phyloP scores from a whole-genome alignment of 2,888 invertebrate species.

The Drosophila suboccidentalis region DNA sequence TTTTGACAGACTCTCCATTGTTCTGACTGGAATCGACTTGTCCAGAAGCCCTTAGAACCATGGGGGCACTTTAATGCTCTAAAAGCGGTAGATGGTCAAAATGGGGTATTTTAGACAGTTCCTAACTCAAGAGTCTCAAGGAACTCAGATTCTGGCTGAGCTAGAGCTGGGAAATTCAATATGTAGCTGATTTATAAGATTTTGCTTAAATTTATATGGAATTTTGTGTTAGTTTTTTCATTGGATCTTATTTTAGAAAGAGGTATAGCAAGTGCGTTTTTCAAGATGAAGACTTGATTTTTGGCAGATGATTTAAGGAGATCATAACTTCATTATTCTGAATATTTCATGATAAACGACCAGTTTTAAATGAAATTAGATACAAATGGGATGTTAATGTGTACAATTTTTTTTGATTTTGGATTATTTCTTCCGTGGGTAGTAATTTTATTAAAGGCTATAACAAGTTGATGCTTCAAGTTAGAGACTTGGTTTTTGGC shows the following conservation, averaged over 20 bases:
- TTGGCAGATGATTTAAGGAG: not conserved
- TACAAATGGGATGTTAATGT: too few relatives aligned
- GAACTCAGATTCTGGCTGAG: not conserved
- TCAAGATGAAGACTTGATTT: not conserved
- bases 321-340: not conserved
- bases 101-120: not conserved
- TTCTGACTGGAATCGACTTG: conserved; percentile 13
- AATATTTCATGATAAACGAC: not conserved
- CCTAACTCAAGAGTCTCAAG: not conserved
- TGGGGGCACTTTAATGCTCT: not conserved
- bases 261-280: not conserved
- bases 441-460: not conserved
- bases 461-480: not conserved
- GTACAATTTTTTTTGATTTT: not conserved
- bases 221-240: not conserved
- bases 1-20: conserved; percentile 24
- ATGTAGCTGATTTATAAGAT: not conserved
- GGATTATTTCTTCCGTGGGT: fast-evolving
- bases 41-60: conserved; percentile 1
- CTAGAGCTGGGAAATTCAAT: not conserved
- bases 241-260: not conserved
- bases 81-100: not conserved
- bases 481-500: not conserved
- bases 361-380: not conserved
- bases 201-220: not conserved